Conservation (phyloP, 2,113 vertebrate genomes). For the Callocephalon fimbriatum region DNA sequence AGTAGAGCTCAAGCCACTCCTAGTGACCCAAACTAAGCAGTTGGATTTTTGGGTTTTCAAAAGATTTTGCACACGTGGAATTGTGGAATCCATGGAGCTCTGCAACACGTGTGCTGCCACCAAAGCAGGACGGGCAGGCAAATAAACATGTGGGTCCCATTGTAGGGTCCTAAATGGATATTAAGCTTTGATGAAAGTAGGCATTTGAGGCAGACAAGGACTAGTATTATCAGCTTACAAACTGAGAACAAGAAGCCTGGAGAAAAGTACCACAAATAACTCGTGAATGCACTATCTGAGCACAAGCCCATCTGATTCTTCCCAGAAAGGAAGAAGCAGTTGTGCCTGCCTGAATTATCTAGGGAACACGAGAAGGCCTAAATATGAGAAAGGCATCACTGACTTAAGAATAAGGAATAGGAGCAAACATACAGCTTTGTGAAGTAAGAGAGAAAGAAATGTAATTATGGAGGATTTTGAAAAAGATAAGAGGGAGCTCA, state of each 20-base stretch:
- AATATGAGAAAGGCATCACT: neutral
- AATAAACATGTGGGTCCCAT: neutral
- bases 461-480: neutral
- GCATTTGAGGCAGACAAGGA: neutral
- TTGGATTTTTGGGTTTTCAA: neutral
- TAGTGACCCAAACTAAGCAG: neutral
- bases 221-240: neutral
- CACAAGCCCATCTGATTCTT: neutral
- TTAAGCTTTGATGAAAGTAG: neutral
- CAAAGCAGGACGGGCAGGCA: rapidly evolving
- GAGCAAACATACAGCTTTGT: neutral
- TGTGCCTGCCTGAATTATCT: neutral
- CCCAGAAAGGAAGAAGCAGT: neutral
- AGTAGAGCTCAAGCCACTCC: neutral
- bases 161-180: neutral
- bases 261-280: neutral
- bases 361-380: neutral
- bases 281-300: neutral
- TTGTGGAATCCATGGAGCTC: neutral
- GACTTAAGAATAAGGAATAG: neutral
- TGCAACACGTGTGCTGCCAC: neutral
- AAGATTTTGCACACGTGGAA: neutral
- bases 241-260: neutral
- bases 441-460: neutral
- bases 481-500: neutral